These are phyloP conservation scores for Xenus cinereus DNA, from an alignment of 2,113 vertebrate genomes.

Conservation along the genomic window DNA sequence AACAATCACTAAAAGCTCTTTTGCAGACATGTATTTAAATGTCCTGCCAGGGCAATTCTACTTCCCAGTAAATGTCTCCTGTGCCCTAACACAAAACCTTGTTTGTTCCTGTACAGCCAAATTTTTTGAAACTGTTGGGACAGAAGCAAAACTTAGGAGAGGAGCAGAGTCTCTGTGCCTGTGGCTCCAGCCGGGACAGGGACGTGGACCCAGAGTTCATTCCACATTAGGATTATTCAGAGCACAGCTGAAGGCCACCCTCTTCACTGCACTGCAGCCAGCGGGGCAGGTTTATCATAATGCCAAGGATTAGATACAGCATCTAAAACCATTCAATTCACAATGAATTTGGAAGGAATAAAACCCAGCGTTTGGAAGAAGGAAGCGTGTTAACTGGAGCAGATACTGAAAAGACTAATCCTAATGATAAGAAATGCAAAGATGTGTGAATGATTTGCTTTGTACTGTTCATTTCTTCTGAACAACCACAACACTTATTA, in stretches of 20 bases:
- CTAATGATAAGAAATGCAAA: constrained; percentile 53
- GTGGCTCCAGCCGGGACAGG: not conserved
- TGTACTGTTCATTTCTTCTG: constrained; percentile 7
- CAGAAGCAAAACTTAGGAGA: not conserved
- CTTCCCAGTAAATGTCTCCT: not conserved
- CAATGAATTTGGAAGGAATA: not conserved
- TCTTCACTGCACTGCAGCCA: not conserved
- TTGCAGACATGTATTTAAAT: not conserved
- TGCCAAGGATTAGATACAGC: not conserved
- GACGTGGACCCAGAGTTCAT: not conserved
- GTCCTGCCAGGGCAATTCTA: not conserved
- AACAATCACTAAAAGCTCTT: not conserved
- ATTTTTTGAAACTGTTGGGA: not conserved
- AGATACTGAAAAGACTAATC: constrained; percentile 49
- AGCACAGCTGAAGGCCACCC: not conserved
- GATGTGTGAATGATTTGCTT: constrained; percentile 53
- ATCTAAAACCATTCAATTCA: constrained; percentile 31
- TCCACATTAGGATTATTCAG: not conserved
- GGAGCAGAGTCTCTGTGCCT: not conserved
- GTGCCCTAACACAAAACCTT: not conserved
- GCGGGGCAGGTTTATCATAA: not conserved
- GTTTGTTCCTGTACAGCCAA: not conserved
- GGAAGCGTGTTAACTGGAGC: constrained; percentile 56
- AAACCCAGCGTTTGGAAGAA: constrained; percentile 8
- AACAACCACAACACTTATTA: not conserved